A percentile compares a stretch with the other conserved stretches of the same genome.
phyloP scores from a whole-genome alignment of 2,113 vertebrate genomes.

The Menidia beryllina region DNA sequence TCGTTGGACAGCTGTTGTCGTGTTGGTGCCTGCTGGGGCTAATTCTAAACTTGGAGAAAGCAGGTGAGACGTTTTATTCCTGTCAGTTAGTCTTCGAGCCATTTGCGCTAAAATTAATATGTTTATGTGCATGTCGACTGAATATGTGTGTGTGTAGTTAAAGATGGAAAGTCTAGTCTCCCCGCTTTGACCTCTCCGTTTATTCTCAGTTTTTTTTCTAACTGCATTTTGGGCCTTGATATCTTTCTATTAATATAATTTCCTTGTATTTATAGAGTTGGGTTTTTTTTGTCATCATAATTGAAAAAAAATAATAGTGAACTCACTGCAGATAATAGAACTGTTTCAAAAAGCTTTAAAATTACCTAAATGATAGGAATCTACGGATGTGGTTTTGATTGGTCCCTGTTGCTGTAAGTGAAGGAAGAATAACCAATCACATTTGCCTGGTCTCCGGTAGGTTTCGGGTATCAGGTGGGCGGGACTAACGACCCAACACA shows the following conservation, averaged over 20 bases:
- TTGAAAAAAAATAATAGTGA: too few species aligned
- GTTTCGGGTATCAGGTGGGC: conserved; percentile 18
- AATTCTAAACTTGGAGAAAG: conserved; percentile 25
- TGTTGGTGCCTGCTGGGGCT: conserved; percentile 65
- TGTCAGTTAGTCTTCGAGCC: neutral
- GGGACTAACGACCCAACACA: neutral
- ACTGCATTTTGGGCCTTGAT: too few species aligned
- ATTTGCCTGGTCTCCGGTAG: neutral
- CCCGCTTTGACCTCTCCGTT: too few species aligned
- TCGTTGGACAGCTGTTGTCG: conserved; percentile 31
- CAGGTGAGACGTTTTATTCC: conserved; percentile 63
- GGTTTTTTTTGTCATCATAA: neutral
- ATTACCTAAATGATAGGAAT: conserved; percentile 39
- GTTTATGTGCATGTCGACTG: too few species aligned
- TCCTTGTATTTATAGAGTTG: neutral
- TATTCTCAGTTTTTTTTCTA: too few species aligned
- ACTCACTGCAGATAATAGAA: neutral
- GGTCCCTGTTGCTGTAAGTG: conserved; percentile 3
- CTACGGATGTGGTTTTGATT: conserved; percentile 49
- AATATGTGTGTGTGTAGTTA: too few species aligned
- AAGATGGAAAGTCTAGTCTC: too few species aligned
- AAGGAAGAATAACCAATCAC: conserved; percentile 34
- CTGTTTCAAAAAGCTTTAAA: neutral
- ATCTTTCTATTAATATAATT: too few species aligned
- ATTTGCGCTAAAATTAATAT: too few species aligned